Percentiles rank a stretch among this genome's conserved stretches.
phyloP scores from a whole-genome alignment of 2,888 invertebrate genomes.

The Thysanoteuthis rhombus region DNA sequence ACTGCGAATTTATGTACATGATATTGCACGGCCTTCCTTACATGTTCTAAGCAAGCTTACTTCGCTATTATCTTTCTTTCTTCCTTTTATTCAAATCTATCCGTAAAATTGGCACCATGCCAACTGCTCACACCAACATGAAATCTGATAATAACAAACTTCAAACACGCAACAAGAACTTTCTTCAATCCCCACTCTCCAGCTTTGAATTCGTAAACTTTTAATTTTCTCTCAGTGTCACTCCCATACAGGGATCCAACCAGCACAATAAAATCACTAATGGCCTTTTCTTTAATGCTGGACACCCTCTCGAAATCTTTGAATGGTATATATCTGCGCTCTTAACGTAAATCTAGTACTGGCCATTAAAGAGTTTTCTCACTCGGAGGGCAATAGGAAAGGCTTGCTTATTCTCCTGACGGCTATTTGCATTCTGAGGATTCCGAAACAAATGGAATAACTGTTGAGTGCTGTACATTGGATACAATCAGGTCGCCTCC shows the following conservation, averaged over 20 bases:
- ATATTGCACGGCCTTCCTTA: too few species aligned
- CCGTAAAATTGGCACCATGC: too few species aligned
- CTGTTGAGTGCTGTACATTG: background rate
- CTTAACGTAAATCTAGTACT: background rate
- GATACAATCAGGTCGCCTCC: background rate
- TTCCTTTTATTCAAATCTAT: too few species aligned
- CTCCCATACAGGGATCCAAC: background rate
- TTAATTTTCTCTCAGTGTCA: background rate
- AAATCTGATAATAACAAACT: background rate
- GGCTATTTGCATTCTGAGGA: background rate
- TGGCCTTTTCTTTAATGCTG: background rate
- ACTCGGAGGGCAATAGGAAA: background rate
- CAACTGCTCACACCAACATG: too few species aligned
- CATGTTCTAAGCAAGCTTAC: too few species aligned
- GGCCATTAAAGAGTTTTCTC: background rate
- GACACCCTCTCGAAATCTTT: background rate
- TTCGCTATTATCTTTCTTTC: too few species aligned
- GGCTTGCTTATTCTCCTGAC: background rate
- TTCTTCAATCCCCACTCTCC: background rate
- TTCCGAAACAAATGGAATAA: background rate
- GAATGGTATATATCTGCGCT: background rate
- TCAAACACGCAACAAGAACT: background rate
- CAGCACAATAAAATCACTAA: background rate
- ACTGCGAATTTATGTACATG: too few species aligned
- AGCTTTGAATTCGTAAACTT: background rate